Evolutionary conservation across 1,140 invertebrate species (phyloP), one percentile per base, ranked within the genome.

Genomic region (Mylabris phalerata): DNA sequence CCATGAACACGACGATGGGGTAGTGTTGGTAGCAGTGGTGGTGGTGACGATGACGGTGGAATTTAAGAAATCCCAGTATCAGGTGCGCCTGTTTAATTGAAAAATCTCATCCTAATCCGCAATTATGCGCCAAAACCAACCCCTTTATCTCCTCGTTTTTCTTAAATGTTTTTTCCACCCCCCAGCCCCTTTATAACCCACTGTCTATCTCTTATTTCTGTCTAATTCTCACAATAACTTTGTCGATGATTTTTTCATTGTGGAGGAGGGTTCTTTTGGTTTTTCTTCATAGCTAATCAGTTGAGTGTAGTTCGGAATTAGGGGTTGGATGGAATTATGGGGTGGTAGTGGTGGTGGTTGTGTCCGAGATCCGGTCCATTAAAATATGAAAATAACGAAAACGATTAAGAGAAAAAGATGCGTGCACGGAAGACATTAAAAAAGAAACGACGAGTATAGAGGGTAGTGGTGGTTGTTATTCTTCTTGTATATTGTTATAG

Each of bases 371-470:
- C 32, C 32, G 32, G 32, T 32, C 32, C 32, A 32, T 32, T 32
- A 32, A 32, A 32, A 32, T 32, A 32, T 32, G 32, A 32, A 32
- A 32, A 32, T 32, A 7, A 32, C 32, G 32, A 54, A 52, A 52
- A 52, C 45, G 59, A 50, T 57, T 62, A 59, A 62, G 50, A 32
- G 32, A 62, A 62, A 62, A 62, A 62, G 49, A 62, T 62, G 60
- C 60, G 60, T 62, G 60, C 50, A 52, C 11, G 44, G 50, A 40
- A 57, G 48, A 62, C 60, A 62, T 62, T 62, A 62, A 59, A 62
- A 62, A 62, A 59, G 56, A 62, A 32, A 32, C 32, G 7, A 32
- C 32, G 7, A 32, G 32, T 5, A 7, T 5, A 32, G 7, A 4
- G 32, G 32, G 7, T 7, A 3, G 7, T 7, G 32, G 32, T 4